Base-by-base conservation (phyloP, 2,113 vertebrate species). In the Festucalex cinctus region DNA sequence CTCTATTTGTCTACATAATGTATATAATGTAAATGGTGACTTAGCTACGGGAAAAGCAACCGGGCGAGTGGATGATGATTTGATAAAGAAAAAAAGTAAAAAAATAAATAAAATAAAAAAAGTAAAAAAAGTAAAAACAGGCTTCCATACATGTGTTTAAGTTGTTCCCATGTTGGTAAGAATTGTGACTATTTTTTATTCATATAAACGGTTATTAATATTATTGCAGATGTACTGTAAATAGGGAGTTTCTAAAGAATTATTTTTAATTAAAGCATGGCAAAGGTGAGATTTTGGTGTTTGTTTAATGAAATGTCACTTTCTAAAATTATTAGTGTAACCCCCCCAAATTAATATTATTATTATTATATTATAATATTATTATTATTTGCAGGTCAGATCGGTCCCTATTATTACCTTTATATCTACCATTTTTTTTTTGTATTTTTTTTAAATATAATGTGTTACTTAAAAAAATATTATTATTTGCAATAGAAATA, bases 201-300 rank as follows among this genome's bases (percentile, higher is more conserved):
- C 46, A 37, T 43, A 43, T 43, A 62, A 84, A 86, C 84, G 86
- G 86, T 89, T 87, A 89, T 90, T 91, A 85, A 89, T 92, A 90
- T 92, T 91, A 91, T 91, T 89, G 79, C 81, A 85, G 56, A 89
- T 92, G 91, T 91, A 92, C 83, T 92, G 91, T 92, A 92, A 82
- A 92, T 92, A 91, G 77, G 73, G 85, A 85, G 88, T 92, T 93
- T 93, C 86, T 92, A 92, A 91, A 91, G 83, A 92, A 92, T 86
- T 92, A 93, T 93, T 93, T 62, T 92, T 92, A 92, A 93, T 92
- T 92, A 92, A 93, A 93, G 92, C 92, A 93, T 92, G 92, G 79
- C 68, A 87, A 87, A 81, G 49, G 53, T 56, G 36, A 28, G 37
- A n/a, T 43, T 53, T 1, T 76, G 49, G n/a, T 69, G 49, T 76